Base-by-base conservation (phyloP, 2,113 vertebrate genomes). In the Forbesichthys papilliferus region DNA sequence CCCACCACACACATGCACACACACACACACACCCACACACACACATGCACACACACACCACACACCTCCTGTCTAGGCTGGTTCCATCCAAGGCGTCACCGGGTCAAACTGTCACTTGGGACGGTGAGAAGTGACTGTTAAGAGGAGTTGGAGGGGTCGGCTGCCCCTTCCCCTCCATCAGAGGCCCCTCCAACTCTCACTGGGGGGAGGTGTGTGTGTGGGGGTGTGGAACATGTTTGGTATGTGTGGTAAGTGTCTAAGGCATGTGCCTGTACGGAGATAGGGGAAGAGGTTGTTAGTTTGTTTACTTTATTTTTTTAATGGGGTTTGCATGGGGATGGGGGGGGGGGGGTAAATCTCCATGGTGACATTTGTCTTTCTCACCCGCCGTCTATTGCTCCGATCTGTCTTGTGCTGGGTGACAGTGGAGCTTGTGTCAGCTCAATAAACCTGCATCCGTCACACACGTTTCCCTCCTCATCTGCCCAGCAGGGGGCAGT, bases 121-220 rank as follows among this genome's bases (percentile, higher is more conserved):
- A 73, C 86, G 13, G 20, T 2, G 9, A 58, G 72, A 77, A 83
- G 69, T 75, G 84, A 86, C 73, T 71, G 58, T 80, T 67, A 79
- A 75, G 63, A 1, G 60, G n/a, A 2, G 20, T 56, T 56, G 34
- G 65, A 55, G 1, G 61, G 54, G 49, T 27, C 1, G 67, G 49
- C 58, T 75, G 73, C 61, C 80, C 59, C 56, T 48, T 5, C 55
- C 66, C 81, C 74, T 68, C 73, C 61, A 73, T 87, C 79, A 86
- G 73, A 34, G 3, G 11, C 16, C 4, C 68, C 57, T 20, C 11
- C 66, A 48, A 72, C 64, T 68, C 69, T 63, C 75, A 14, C 61
- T 33, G 20, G 18, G 20, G 55, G 58, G 67, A 65, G 49, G 62
- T 8, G 48, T 16, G 60, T 4, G 54, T 3, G 14, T 18, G 54